These are phyloP conservation scores for Limonius californicus DNA, from an alignment of 1,140 invertebrate genomes.

Conservation along the genomic window DNA sequence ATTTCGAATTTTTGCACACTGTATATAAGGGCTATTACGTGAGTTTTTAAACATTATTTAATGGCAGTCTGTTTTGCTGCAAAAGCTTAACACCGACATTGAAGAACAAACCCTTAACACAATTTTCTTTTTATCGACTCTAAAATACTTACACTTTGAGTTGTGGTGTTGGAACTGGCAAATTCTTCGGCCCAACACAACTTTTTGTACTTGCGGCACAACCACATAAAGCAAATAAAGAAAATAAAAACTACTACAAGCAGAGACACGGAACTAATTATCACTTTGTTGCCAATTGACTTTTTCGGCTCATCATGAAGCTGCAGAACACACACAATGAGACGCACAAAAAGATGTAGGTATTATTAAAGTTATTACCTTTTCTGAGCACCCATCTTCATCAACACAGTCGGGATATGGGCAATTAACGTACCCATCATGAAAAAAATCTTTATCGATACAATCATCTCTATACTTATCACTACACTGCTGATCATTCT, in stretches of 20 bases:
- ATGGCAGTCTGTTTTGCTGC: too few species aligned
- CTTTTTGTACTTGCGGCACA: conserved; percentile 24
- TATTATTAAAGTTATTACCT: too few species aligned
- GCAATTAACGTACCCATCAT: conserved; percentile 28
- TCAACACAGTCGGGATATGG: conserved; percentile 28
- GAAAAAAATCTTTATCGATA: conserved; percentile 27
- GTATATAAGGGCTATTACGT: too few species aligned
- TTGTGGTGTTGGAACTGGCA: conserved; percentile 17
- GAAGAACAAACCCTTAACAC: too few species aligned
- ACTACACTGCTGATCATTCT: conserved; percentile 19
- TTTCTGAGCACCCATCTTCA: conserved; percentile 22
- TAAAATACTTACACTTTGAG: background rate
- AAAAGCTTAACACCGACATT: too few species aligned
- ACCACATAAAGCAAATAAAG: conserved; percentile 24
- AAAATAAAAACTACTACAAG: conserved; percentile 22
- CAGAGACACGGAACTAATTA: conserved; percentile 21
- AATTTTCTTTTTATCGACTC: too few species aligned
- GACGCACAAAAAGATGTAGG: too few species aligned
- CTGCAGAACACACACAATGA: background rate
- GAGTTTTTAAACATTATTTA: too few species aligned
- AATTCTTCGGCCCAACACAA: conserved; percentile 26
- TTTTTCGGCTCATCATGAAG: background rate
- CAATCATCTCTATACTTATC: conserved; percentile 15
- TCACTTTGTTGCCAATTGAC: conserved; percentile 19
- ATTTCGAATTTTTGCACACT: too few species aligned